Evolutionary conservation across 2,113 vertebrate genomes (phyloP).

Genomic region (Rattus rattus): DNA sequence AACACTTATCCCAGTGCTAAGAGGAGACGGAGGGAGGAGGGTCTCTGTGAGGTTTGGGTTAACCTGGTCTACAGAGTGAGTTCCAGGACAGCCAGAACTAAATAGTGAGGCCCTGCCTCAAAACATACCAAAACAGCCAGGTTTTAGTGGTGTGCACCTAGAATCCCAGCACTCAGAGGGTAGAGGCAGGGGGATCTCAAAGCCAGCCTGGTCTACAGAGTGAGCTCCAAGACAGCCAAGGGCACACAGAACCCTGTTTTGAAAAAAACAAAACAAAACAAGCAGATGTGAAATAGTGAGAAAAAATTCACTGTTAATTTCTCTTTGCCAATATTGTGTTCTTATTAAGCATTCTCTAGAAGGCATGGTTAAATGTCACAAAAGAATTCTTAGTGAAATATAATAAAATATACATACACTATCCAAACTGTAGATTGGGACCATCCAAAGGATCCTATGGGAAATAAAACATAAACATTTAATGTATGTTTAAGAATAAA

Average conservation of each 20-base stretch:
- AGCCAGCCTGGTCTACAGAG: background rate
- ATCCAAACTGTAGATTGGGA: slow-evolving; percentile 99
- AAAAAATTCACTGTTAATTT: background rate
- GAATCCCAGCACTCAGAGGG: background rate
- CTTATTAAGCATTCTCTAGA: slow-evolving; percentile 25
- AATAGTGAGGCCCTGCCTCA: background rate
- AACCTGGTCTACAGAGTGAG: background rate
- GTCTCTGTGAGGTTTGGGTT: background rate
- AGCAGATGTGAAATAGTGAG: too few species aligned
- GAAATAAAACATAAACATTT: slow-evolving; percentile 75
- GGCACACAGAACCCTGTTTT: background rate
- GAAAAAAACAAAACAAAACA: background rate
- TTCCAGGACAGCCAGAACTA: background rate
- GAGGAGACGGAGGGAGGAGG: background rate
- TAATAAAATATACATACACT: slow-evolving; percentile 92
- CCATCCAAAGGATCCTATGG: slow-evolving; percentile 98
- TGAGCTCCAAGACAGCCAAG: background rate
- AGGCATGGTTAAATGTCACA: slow-evolving; percentile 7
- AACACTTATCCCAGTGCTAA: background rate
- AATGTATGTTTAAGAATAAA: slow-evolving; percentile 36
- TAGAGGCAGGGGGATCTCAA: background rate
- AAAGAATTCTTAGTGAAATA: slow-evolving; percentile 61
- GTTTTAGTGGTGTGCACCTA: background rate
- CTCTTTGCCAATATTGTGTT: background rate
- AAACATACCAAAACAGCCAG: background rate